Conservation (phyloP, 2,888 invertebrate genomes). For the Mythimna pallens region DNA sequence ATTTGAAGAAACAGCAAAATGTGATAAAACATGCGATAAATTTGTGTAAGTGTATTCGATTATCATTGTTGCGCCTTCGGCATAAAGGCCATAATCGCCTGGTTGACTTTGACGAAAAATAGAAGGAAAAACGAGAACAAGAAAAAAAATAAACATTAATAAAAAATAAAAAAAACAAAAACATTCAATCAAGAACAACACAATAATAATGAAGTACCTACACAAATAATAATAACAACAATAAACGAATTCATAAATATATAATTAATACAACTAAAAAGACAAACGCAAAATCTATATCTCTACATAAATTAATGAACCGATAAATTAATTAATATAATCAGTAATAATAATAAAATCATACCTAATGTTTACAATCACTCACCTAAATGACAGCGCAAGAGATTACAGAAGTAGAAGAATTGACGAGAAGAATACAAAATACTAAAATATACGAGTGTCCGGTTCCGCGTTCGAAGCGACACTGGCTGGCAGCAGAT, state of each 20-base stretch:
- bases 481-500: slow-evolving; percentile 86
- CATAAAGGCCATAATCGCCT: slow-evolving; percentile 40
- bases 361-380: slow-evolving; percentile 59
- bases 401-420: slow-evolving; percentile 81
- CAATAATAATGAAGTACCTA: not conserved
- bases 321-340: not conserved
- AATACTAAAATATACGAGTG: slow-evolving; percentile 73
- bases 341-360: slow-evolving; percentile 12
- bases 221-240: not conserved
- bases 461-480: slow-evolving; percentile 75
- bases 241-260: not conserved
- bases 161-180: slow-evolving; percentile 2
- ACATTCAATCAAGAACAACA: not conserved
- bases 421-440: slow-evolving; percentile 81
- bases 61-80: not conserved
- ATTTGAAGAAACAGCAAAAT: slow-evolving; percentile 23
- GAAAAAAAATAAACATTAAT: slow-evolving; percentile 23
- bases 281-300: not conserved
- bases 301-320: slow-evolving; percentile 1
- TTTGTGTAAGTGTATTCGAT: slow-evolving; percentile 8
- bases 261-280: slow-evolving; percentile 5
- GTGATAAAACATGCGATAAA: slow-evolving; percentile 35
- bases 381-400: slow-evolving; percentile 64
- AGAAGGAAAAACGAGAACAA: slow-evolving; percentile 2
- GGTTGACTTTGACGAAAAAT: slow-evolving; percentile 37